These are phyloP conservation scores for Scaeva pyrastri DNA, from an alignment of 2,888 invertebrate species.

Conservation along the genomic window DNA sequence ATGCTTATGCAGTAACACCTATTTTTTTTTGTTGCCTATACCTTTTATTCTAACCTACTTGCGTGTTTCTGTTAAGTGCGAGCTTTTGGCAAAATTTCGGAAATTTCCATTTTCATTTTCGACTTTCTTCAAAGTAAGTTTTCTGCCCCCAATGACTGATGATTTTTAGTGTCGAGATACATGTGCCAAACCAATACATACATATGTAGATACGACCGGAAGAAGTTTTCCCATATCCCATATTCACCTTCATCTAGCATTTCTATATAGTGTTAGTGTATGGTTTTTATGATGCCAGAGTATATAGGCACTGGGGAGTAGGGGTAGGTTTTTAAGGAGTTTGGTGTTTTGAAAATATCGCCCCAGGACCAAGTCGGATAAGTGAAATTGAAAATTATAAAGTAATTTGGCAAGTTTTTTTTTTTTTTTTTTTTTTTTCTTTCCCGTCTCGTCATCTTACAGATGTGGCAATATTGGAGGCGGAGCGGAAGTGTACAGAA, in stretches of 20 bases:
- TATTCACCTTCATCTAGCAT: not conserved
- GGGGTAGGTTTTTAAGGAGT: not conserved
- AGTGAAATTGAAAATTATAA: constrained; percentile 74
- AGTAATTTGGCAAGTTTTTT: constrained; percentile 69
- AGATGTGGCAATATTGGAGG: constrained; percentile 18
- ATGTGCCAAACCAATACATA: not conserved
- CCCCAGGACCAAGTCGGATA: constrained; percentile 35
- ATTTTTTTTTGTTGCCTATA: constrained; percentile 1
- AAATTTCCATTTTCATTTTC: constrained; percentile 69
- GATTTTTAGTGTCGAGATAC: constrained; percentile 39
- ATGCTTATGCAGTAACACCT: constrained; percentile 22
- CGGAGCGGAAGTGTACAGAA: not conserved
- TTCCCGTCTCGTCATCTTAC: constrained; percentile 1
- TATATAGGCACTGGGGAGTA: constrained; percentile 2
- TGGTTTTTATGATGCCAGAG: not conserved
- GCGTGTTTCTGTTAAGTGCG: constrained; percentile 45
- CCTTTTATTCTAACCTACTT: constrained; percentile 1
- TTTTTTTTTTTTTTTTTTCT: constrained; percentile 37
- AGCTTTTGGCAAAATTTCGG: constrained; percentile 49
- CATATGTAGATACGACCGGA: not conserved
- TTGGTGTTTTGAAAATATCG: not conserved
- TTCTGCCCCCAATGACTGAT: constrained; percentile 65
- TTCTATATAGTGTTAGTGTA: not conserved
- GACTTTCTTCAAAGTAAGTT: constrained; percentile 62
- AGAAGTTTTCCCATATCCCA: constrained; percentile 18